Evolutionary conservation across 2,888 invertebrate genomes (phyloP).

Genomic region (Steinernema carpocapsae): DNA sequence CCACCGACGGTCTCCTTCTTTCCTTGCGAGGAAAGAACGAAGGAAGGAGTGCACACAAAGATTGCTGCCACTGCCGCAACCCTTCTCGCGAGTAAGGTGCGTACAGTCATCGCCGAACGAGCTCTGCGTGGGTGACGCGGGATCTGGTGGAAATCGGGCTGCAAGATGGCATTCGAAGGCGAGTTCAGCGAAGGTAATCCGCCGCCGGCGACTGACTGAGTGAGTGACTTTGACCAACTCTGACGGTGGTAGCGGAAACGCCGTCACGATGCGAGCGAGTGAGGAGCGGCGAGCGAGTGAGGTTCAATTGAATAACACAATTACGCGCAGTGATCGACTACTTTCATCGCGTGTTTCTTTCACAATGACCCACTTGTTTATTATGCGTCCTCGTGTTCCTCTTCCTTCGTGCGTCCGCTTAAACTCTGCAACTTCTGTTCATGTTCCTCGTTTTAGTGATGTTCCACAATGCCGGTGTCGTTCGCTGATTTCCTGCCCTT

Average conservation of each 20-base stretch:
- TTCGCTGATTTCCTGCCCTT: constrained; percentile 8
- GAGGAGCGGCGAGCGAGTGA: constrained; percentile 5
- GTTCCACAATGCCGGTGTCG: constrained; percentile 22
- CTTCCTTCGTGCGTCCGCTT: background rate
- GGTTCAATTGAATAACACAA: constrained; percentile 31
- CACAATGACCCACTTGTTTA: constrained; percentile 32
- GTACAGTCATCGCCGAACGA: constrained; percentile 22
- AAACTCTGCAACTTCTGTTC: background rate
- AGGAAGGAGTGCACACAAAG: background rate
- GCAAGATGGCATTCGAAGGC: constrained; percentile 20
- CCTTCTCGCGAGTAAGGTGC: constrained; percentile 29
- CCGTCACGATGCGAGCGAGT: background rate
- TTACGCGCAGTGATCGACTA: constrained; percentile 33
- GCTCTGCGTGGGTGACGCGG: constrained; percentile 19
- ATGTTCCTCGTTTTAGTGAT: background rate
- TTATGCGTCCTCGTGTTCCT: constrained; percentile 3
- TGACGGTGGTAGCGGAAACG: constrained; percentile 1
- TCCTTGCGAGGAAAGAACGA: constrained; percentile 3
- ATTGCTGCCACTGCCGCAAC: constrained; percentile 27
- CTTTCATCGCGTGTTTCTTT: constrained; percentile 29
- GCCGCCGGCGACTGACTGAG: background rate
- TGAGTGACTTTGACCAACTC: constrained; percentile 11
- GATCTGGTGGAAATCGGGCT: constrained; percentile 12
- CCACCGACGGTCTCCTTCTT: background rate
- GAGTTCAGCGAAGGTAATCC: background rate